Evolutionary conservation across 2,113 vertebrate genomes (phyloP).

Genomic region (Puntigrus tetrazona): DNA sequence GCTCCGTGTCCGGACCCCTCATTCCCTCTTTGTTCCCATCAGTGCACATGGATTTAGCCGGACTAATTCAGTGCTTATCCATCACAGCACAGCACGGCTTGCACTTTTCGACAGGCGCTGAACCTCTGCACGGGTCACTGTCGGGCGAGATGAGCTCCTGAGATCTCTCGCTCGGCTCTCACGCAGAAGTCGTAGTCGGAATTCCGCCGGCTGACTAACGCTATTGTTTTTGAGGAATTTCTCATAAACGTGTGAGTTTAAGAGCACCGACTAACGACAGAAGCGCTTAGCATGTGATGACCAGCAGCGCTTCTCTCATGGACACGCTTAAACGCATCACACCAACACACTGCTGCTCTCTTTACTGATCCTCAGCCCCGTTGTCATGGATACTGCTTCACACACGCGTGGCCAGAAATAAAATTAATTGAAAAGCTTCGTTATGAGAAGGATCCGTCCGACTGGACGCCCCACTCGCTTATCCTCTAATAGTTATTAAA

Average conservation of each 20-base stretch:
- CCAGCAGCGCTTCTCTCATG: background rate
- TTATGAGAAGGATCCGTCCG: background rate
- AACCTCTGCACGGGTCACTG: slow-evolving; percentile 6
- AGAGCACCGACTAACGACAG: background rate
- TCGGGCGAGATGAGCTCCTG: background rate
- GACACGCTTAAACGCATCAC: slow-evolving; percentile 27
- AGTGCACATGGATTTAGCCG: slow-evolving; percentile 21
- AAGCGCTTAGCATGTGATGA: background rate
- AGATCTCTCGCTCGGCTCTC: background rate
- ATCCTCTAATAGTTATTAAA: background rate
- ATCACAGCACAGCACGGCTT: slow-evolving; percentile 15
- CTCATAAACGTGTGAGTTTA: background rate
- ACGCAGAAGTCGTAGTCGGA: background rate
- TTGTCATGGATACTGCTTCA: slow-evolving; percentile 37
- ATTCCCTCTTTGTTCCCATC: slow-evolving; percentile 40
- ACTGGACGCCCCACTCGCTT: background rate
- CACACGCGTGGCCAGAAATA: slow-evolving; percentile 20
- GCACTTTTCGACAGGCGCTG: slow-evolving; percentile 11
- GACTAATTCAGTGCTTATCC: slow-evolving; percentile 36
- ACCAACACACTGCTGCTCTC: slow-evolving; percentile 44
- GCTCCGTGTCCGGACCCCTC: slow-evolving; percentile 27
- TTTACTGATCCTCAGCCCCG: background rate
- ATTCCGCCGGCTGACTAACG: background rate
- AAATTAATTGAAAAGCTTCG: background rate
- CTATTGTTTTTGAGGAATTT: background rate